Base-by-base conservation (phyloP, 2,888 invertebrate genomes). In the Rotaria macrura region DNA sequence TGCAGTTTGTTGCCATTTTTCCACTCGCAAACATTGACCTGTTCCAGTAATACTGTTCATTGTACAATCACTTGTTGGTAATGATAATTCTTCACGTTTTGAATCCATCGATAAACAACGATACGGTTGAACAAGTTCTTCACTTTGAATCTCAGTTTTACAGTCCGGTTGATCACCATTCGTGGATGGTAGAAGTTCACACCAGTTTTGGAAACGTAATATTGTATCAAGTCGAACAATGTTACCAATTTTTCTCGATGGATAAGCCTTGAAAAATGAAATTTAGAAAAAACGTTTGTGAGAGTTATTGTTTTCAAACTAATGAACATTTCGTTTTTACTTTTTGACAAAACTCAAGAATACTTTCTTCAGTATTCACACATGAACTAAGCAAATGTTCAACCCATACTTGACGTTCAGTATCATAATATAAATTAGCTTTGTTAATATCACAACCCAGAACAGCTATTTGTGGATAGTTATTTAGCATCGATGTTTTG, bases 191-290 rank as follows among this genome's bases (percentile, higher is more conserved):
- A n/a, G 10, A 25, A 79, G 6, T 23, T 43, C 43, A 43, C 79
- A 79, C 79, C 79, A 79, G n/a, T 79, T 79, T n/a, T 79, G 43
- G n/a, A 79, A 79, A n/a, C 79, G 79, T 43, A 79, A 43, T 43
- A 79, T 43, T 20, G 25, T 79, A 20, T 79, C 79, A 12, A 79
- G n/a, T 43, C 79, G 79, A 79, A 79, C n/a, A n/a, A 79, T 79
- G n/a, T 79, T 79, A n/a, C 40, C 79, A 43, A 79, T 79, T 38
- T 43, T 6, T 43, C 25, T 25, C 2, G 40, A 43, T 43, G 79
- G 79, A 79, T 79, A 79, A n/a, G 43, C 79, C 79, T 79, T n/a
- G 12, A 9, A 43, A 43, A 25, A 79, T 3, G 1, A 65, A 14
- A 54, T n/a, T 4, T n/a, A 29, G 34, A 65, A 29, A 5, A 65